Evolutionary conservation across 2,113 vertebrate genomes (phyloP).

Genomic region (Elanus axillaris): DNA sequence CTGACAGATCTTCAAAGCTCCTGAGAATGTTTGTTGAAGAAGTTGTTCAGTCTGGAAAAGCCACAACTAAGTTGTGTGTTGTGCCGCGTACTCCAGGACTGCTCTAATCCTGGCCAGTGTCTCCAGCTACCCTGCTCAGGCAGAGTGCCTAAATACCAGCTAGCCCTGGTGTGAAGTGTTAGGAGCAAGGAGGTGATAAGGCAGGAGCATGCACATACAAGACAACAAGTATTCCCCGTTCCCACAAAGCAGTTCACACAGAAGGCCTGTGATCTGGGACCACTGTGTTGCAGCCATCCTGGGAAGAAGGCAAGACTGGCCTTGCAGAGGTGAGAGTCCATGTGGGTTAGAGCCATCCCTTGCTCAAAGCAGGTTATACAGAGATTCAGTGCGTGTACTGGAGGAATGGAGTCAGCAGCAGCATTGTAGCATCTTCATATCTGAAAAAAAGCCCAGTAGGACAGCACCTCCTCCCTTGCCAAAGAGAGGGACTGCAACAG

Average conservation of each 20-base stretch:
- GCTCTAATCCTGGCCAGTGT: background rate
- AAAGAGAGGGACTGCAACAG: fast-evolving
- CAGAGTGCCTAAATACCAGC: background rate
- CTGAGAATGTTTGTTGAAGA: background rate
- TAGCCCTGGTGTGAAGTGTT: background rate
- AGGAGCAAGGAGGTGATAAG: background rate
- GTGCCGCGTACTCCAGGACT: background rate
- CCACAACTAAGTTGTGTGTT: background rate
- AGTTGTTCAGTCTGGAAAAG: background rate
- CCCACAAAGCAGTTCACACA: background rate
- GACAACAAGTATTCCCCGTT: background rate
- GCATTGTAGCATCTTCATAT: background rate
- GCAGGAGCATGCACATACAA: background rate
- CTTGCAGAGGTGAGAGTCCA: background rate
- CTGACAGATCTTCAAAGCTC: background rate
- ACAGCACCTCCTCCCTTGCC: background rate
- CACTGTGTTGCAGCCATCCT: background rate
- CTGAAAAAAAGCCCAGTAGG: background rate
- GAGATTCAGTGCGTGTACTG: background rate
- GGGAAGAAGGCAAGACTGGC: background rate
- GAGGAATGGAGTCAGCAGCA: background rate
- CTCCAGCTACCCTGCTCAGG: background rate
- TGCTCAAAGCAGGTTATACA: background rate
- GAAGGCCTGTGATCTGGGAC: background rate
- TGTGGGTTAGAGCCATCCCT: background rate